Base-by-base conservation (phyloP, 2,797 vertebrate genomes). In the Lagorchestes hirsutus region DNA sequence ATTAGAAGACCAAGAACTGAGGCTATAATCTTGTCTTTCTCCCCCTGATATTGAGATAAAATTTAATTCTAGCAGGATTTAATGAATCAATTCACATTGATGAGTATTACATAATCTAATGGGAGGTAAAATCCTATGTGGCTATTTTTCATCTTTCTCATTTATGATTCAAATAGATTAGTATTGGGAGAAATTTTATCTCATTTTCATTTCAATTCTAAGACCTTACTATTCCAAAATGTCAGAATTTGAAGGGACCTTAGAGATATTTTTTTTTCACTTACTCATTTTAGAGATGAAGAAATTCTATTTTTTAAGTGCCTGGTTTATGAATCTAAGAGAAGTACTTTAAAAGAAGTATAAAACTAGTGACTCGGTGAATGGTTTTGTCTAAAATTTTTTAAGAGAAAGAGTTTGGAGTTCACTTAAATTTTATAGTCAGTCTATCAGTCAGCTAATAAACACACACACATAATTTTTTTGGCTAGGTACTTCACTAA, bases 141-240 rank as follows among this genome's bases (percentile, higher is more conserved):
- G 14, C 27, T 90, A 3, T 95, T 95, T 95, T 93, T 8, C 59
- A n/a, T 95, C 4, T 91, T 94, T 91, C 28, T 93, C 10, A 46
- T 93, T 95, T 96, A 54, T 54, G 1, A 31, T 91, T 10, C 55
- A 56, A 91, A 96, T 52, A 90, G 94, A 91, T 94, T 8, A 91
- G 52, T 95, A 92, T 67, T 90, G 28, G 27, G 22, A 95, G 18
- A 91, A 10, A 59, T 93, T 18, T 93, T 40, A 93, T 95, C 14
- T 94, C 50, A 29, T 18, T 95, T 96, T 62, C 11, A 31, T 54
- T 95, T 91, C 90, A 56, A 16, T 92, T 92, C 46, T 18, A 54
- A 92, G 59, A 31, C 11, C 27, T 93, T 93, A 16, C 92, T 56
- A 74, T 74, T 5, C 34, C 14, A n/a, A 34, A n/a, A 74, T n/a